Evolutionary conservation across 2,797 vertebrate genomes (phyloP).

Genomic region (Acanthiza pusilla): DNA sequence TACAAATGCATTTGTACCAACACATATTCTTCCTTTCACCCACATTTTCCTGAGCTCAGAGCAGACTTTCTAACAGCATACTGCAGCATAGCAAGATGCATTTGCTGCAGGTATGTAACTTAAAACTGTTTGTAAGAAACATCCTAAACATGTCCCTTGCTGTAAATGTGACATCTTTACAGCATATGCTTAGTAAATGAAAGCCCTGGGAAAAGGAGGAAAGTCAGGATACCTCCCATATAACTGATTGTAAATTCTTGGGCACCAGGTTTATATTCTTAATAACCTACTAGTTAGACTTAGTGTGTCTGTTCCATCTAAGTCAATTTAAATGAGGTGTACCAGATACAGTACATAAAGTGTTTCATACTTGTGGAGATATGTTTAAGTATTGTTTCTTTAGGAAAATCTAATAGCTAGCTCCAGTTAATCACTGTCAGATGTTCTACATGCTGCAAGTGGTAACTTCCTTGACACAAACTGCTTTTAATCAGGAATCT

Average conservation of each 20-base stretch:
- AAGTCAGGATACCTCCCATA: slow-evolving; percentile 74
- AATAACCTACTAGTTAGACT: slow-evolving; percentile 77
- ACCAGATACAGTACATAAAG: slow-evolving; percentile 83
- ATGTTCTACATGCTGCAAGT: slow-evolving; percentile 77
- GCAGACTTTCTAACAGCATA: not conserved
- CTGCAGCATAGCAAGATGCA: not conserved
- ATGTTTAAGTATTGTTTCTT: slow-evolving; percentile 80
- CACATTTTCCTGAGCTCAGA: not conserved
- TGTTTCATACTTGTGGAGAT: slow-evolving; percentile 80
- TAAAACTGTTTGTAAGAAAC: slow-evolving; percentile 69
- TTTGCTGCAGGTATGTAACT: slow-evolving; percentile 52
- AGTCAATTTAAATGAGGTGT: slow-evolving; percentile 88
- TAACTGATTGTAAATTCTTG: slow-evolving; percentile 84
- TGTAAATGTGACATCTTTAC: slow-evolving; percentile 84
- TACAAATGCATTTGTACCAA: not conserved
- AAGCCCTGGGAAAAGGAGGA: slow-evolving; percentile 63
- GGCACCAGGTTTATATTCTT: slow-evolving; percentile 79
- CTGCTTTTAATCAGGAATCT: slow-evolving; percentile 68
- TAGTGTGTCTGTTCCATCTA: slow-evolving; percentile 78
- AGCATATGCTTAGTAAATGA: slow-evolving; percentile 72
- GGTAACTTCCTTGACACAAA: slow-evolving; percentile 75
- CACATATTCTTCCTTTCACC: not conserved
- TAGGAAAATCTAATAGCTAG: slow-evolving; percentile 79
- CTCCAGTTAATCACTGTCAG: slow-evolving; percentile 87
- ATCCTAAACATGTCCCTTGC: slow-evolving; percentile 70